Percentiles rank a stretch among this genome's conserved stretches.
phyloP scores from a whole-genome alignment of 2,113 vertebrate genomes.

The Astur gentilis region DNA sequence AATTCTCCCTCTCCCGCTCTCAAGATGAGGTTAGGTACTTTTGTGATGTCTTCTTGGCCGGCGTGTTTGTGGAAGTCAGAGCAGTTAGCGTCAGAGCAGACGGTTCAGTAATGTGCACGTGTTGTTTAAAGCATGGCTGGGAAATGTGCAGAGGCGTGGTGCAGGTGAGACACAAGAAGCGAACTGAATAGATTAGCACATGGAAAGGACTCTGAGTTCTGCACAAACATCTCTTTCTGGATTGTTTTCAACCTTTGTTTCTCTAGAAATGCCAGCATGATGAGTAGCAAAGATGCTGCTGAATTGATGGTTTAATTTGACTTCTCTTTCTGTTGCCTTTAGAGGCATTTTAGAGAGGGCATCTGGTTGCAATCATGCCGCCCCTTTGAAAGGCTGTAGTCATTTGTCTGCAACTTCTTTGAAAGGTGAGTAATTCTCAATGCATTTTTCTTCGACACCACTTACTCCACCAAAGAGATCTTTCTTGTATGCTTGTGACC shows the following conservation, averaged over 20 bases:
- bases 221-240: background rate
- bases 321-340: background rate
- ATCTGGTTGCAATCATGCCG: background rate
- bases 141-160: background rate
- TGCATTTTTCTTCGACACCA: background rate
- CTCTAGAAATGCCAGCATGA: background rate
- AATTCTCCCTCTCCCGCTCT: background rate
- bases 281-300: background rate
- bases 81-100: background rate
- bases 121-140: background rate
- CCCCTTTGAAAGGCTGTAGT: background rate
- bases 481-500: background rate
- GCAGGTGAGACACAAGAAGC: background rate
- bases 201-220: background rate
- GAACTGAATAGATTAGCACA: background rate
- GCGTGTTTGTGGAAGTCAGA: background rate
- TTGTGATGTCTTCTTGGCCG: background rate
- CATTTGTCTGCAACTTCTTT: conserved; percentile 14
- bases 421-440: conserved; percentile 26
- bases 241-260: background rate
- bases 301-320: conserved; percentile 4
- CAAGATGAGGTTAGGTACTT: conserved; percentile 10
- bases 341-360: background rate
- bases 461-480: background rate
- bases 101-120: background rate